A percentile compares a stretch with the other conserved stretches of the same genome.
phyloP scores from a whole-genome alignment of 2,888 invertebrate species.

The Andrena camellia region DNA sequence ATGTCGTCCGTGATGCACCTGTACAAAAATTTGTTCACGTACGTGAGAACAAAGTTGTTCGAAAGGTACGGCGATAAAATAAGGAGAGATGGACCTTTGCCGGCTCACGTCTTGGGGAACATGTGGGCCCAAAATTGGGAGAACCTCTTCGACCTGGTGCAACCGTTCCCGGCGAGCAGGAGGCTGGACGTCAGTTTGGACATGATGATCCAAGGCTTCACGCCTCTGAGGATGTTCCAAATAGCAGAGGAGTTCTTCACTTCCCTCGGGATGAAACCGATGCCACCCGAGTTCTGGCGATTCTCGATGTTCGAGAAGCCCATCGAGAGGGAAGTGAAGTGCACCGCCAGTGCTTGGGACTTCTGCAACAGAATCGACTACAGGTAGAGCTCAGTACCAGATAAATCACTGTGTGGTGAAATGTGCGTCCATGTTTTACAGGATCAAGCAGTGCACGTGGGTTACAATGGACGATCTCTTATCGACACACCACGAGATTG shows the following conservation, averaged over 20 bases:
- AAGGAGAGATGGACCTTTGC: slow-evolving; percentile 91
- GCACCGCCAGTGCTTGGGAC: slow-evolving; percentile 94
- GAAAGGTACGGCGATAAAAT: slow-evolving; percentile 88
- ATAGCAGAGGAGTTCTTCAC: slow-evolving; percentile 94
- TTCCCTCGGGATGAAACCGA: slow-evolving; percentile 92
- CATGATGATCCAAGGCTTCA: slow-evolving; percentile 91
- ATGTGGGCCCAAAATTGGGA: slow-evolving; percentile 95
- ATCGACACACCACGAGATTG: slow-evolving; percentile 93
- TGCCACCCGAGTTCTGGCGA: slow-evolving; percentile 94
- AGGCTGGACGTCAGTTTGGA: slow-evolving; percentile 92
- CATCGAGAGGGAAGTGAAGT: slow-evolving; percentile 89
- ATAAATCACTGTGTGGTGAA: background rate
- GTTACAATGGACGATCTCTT: slow-evolving; percentile 92
- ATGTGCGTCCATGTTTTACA: slow-evolving; percentile 73
- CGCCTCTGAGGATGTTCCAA: slow-evolving; percentile 92
- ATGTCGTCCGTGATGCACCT: slow-evolving; percentile 87
- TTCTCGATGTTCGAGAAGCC: slow-evolving; percentile 93
- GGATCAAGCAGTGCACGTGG: slow-evolving; percentile 94
- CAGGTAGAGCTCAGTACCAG: slow-evolving; percentile 86
- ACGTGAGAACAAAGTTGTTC: slow-evolving; percentile 90
- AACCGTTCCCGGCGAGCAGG: slow-evolving; percentile 90
- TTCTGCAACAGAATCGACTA: slow-evolving; percentile 94
- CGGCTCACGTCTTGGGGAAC: slow-evolving; percentile 94
- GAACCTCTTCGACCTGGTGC: slow-evolving; percentile 90
- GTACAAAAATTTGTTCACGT: slow-evolving; percentile 94